phyloP scores from a whole-genome alignment of 2,797 vertebrate species.

The Hydrocynus forskahlii region DNA sequence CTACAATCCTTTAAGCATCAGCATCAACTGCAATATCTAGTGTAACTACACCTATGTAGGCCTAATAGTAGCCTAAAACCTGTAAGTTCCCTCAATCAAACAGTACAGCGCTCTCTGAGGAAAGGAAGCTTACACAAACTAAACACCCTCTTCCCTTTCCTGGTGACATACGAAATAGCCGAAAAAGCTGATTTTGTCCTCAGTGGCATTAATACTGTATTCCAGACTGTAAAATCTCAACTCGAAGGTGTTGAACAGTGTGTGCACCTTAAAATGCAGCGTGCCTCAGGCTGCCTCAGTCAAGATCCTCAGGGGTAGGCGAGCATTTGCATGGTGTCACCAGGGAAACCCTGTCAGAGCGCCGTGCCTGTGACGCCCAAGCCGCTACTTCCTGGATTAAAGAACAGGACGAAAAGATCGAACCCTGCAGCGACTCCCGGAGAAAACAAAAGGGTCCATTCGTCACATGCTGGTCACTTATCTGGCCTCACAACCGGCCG shows the following conservation, averaged over 20 bases:
- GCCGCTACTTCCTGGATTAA: constrained; percentile 50
- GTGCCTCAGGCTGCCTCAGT: constrained; percentile 2
- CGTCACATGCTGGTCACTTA: constrained; percentile 17
- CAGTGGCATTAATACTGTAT: not conserved
- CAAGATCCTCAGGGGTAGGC: constrained; percentile 10
- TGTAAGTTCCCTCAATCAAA: not conserved
- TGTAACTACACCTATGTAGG: not conserved
- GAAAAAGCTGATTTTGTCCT: not conserved
- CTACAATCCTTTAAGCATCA: too few relatives aligned
- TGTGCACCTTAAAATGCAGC: not conserved
- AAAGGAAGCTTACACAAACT: constrained; percentile 23
- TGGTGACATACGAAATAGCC: not conserved
- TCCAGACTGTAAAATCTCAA: not conserved
- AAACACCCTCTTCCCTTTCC: constrained; percentile 33
- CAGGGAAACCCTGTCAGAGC: constrained; percentile 39
- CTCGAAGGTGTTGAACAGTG: not conserved
- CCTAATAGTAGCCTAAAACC: not conserved
- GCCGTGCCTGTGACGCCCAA: constrained; percentile 39
- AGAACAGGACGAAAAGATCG: constrained; percentile 38
- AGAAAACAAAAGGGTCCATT: constrained; percentile 27
- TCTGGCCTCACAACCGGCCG: constrained; percentile 13
- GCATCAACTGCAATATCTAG: too few relatives aligned
- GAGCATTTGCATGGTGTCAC: constrained; percentile 45
- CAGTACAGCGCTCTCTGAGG: not conserved
- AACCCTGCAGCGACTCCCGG: constrained; percentile 16